A percentile compares a stretch with the other conserved stretches of the same genome.
These are phyloP conservation scores for Ceratina japonica DNA, from an alignment of 1,140 invertebrate species.

Conservation along the genomic window DNA sequence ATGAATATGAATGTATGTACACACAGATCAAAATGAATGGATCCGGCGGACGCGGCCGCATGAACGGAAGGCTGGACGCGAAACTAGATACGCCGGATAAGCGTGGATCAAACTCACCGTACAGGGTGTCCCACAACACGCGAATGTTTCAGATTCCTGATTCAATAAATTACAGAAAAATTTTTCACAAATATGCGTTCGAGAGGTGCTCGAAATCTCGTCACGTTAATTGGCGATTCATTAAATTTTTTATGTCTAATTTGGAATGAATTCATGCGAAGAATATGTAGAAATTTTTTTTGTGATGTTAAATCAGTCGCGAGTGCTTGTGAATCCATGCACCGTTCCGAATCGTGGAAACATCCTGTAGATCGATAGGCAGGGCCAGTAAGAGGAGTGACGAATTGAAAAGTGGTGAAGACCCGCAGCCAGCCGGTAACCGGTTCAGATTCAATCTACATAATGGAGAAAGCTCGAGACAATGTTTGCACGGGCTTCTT, in stretches of 20 bases:
- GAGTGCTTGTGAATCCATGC: too few species aligned
- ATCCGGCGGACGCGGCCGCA: conserved; percentile 21
- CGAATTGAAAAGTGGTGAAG: conserved; percentile 64
- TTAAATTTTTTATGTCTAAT: too few species aligned
- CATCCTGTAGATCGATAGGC: not conserved
- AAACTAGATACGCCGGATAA: conserved; percentile 29
- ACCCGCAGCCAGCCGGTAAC: conserved; percentile 62
- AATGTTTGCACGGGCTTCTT: conserved; percentile 73
- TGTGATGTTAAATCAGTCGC: too few species aligned
- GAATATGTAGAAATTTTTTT: too few species aligned
- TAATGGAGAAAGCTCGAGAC: conserved; percentile 78
- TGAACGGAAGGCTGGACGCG: conserved; percentile 37
- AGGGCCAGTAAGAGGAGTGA: conserved; percentile 3
- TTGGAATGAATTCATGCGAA: too few species aligned
- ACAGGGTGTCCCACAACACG: not conserved
- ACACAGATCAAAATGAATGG: conserved; percentile 50
- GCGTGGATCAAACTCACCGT: not conserved
- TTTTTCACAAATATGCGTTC: too few species aligned
- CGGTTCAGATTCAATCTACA: conserved; percentile 78
- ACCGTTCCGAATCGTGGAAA: too few species aligned
- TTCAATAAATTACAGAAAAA: too few species aligned
- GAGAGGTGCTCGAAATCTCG: too few species aligned
- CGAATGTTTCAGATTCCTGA: too few species aligned
- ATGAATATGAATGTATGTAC: conserved; percentile 50
- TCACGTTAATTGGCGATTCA: too few species aligned